These are phyloP conservation scores for Amblyjoppa proteus DNA, from an alignment of 2,888 invertebrate species.

Conservation along the genomic window DNA sequence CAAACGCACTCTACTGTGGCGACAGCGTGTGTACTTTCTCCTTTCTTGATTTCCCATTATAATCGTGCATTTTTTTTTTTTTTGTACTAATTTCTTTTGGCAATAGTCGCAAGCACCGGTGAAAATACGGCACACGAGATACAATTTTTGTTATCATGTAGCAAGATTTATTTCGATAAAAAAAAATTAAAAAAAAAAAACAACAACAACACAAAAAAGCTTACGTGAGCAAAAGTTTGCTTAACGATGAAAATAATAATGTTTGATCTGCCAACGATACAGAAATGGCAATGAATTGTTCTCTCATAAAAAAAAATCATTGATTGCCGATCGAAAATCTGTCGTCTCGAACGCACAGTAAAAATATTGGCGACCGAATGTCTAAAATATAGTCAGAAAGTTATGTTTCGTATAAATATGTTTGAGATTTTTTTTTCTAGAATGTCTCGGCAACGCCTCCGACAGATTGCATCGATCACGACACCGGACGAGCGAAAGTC, in stretches of 20 bases:
- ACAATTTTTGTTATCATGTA: neutral
- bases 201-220: neutral
- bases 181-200: neutral
- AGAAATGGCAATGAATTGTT: neutral
- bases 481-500: slow-evolving; percentile 45
- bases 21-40: slow-evolving; percentile 26
- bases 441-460: neutral
- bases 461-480: neutral
- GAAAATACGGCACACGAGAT: neutral
- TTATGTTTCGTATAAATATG: too few species aligned
- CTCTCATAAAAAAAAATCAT: neutral
- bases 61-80: neutral
- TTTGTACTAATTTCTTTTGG: neutral
- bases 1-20: neutral
- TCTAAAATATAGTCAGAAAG: too few species aligned
- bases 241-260: neutral
- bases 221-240: neutral
- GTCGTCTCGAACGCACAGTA: neutral
- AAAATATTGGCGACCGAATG: too few species aligned
- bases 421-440: neutral
- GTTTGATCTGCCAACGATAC: neutral
- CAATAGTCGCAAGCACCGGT: neutral
- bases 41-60: neutral
- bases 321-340: neutral
- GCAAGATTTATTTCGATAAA: neutral